phyloP scores from a whole-genome alignment of 1,140 invertebrate species.

The Microplitis demolitor region DNA sequence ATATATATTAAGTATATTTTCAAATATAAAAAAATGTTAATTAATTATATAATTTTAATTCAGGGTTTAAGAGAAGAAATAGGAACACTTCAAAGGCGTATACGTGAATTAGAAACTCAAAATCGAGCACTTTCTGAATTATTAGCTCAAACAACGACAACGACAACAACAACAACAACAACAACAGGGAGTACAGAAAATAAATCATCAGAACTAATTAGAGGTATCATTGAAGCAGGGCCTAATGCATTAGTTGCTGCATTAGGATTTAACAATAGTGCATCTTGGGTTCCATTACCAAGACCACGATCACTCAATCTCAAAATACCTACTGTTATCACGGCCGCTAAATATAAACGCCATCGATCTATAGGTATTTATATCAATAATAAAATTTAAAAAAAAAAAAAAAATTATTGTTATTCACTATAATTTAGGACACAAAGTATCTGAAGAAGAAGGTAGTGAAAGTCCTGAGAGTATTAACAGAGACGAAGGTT shows the following conservation, averaged over 20 bases:
- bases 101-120: slow-evolving; percentile 72
- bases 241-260: slow-evolving; percentile 48
- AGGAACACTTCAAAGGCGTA: slow-evolving; percentile 65
- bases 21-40: background rate
- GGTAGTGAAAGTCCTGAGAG: slow-evolving; percentile 72
- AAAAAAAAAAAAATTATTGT: background rate
- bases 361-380: slow-evolving; percentile 46
- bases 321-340: slow-evolving; percentile 63
- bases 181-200: slow-evolving; percentile 37
- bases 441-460: slow-evolving; percentile 62
- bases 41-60: background rate
- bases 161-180: no score
- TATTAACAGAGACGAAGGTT: slow-evolving; percentile 83
- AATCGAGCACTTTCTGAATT: slow-evolving; percentile 70
- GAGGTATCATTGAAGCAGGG: slow-evolving; percentile 49
- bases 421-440: slow-evolving; percentile 36
- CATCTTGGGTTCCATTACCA: slow-evolving; percentile 66
- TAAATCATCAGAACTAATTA: slow-evolving; percentile 51
- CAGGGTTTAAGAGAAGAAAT: slow-evolving; percentile 74
- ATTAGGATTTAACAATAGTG: slow-evolving; percentile 53
- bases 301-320: slow-evolving; percentile 71
- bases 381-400: background rate
- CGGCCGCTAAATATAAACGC: slow-evolving; percentile 55
- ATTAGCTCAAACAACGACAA: slow-evolving; percentile 67
- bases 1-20: background rate